Conservation (phyloP, 1,140 invertebrate genomes). For the Drosophila baimaii region DNA sequence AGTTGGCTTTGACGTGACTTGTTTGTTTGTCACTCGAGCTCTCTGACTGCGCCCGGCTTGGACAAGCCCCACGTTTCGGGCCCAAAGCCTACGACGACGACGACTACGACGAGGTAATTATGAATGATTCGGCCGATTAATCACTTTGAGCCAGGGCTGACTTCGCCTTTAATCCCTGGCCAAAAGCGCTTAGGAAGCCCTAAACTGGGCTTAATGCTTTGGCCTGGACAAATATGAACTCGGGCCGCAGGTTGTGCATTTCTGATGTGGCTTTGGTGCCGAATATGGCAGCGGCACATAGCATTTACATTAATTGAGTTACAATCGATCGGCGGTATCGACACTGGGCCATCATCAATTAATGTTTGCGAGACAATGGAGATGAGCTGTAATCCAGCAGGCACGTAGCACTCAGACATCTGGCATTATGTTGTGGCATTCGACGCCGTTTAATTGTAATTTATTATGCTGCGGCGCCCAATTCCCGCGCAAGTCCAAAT, state of each 20-base stretch:
- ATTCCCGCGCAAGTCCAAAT: constrained; percentile 16
- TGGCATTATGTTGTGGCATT: constrained; percentile 40
- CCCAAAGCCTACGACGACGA: constrained; percentile 14
- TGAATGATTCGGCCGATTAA: constrained; percentile 64
- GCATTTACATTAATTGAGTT: constrained; percentile 57
- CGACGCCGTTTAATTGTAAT: constrained; percentile 67
- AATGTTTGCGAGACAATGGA: constrained; percentile 47
- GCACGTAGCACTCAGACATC: constrained; percentile 47
- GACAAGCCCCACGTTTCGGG: constrained; percentile 18
- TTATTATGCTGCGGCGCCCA: constrained; percentile 59
- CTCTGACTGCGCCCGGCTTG: constrained; percentile 17
- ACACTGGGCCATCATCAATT: constrained; percentile 58
- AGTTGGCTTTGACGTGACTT: constrained; percentile 36
- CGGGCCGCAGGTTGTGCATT: constrained; percentile 29
- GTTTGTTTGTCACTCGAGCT: constrained; percentile 41
- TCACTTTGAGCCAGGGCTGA: constrained; percentile 41
- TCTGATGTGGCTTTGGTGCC: constrained; percentile 25
- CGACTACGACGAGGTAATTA: constrained; percentile 53
- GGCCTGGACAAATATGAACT: constrained; percentile 34
- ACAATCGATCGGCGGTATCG: constrained; percentile 24
- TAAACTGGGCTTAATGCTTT: constrained; percentile 25
- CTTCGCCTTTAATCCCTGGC: constrained; percentile 20
- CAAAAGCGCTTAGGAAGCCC: constrained; percentile 21
- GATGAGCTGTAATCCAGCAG: constrained; percentile 20
- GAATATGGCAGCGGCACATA: constrained; percentile 33